A percentile compares a stretch with the other conserved stretches of the same genome.
phyloP scores from a whole-genome alignment of 2,113 vertebrate species.

The Bufo bufo region DNA sequence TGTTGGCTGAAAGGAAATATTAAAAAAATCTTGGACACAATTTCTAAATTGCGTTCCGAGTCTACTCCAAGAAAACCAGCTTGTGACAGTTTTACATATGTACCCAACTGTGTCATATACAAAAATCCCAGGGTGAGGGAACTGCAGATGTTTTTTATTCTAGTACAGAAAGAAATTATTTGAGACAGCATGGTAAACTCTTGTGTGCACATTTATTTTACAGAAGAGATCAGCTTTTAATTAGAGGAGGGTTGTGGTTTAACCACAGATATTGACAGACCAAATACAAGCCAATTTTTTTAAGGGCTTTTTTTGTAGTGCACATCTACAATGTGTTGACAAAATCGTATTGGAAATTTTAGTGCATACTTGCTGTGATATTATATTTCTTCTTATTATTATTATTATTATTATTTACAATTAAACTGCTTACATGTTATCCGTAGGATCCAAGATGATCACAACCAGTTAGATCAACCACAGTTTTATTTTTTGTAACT shows the following conservation, averaged over 20 bases:
- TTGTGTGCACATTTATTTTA: slow-evolving; percentile 1
- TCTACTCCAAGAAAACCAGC: neutral
- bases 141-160: neutral
- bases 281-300: neutral
- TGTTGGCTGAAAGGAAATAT: neutral
- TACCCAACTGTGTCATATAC: neutral
- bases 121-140: neutral
- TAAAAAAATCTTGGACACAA: neutral
- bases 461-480: neutral
- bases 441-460: neutral
- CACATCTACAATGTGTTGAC: neutral
- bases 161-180: neutral
- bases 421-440: neutral
- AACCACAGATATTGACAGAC: slow-evolving; percentile 13
- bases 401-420: neutral
- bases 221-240: neutral
- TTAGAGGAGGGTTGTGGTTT: neutral
- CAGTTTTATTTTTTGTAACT: neutral
- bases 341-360: neutral
- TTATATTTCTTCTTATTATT: neutral
- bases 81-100: neutral
- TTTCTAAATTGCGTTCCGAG: neutral
- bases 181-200: neutral
- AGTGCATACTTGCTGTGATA: neutral
- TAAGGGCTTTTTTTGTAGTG: neutral